phyloP scores from a whole-genome alignment of 2,888 invertebrate species.

The Calliphora vomitoria region DNA sequence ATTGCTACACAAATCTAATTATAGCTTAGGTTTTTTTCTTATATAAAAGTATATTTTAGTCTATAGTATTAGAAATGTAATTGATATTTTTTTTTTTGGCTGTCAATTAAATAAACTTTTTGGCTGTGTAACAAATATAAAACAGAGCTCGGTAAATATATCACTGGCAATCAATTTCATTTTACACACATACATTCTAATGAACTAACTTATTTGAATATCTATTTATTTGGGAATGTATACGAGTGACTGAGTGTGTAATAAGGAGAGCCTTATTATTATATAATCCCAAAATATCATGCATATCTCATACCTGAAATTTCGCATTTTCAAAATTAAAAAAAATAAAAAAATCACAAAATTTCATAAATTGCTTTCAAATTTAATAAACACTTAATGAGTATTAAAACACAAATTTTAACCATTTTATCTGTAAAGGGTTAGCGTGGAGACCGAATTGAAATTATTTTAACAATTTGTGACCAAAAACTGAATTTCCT shows the following conservation, averaged over 20 bases:
- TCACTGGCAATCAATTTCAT: constrained; percentile 49
- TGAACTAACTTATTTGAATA: not conserved
- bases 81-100: constrained; percentile 21
- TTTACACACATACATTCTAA: not conserved
- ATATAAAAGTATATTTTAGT: not conserved
- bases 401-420: too few species aligned
- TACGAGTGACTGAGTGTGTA: not conserved
- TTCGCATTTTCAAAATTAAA: too few species aligned
- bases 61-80: not conserved
- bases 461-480: too few species aligned
- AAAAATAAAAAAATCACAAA: too few species aligned
- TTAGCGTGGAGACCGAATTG: too few species aligned
- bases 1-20: not conserved
- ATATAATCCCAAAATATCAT: too few species aligned
- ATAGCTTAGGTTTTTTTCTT: not conserved
- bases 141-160: constrained; percentile 12
- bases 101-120: constrained; percentile 30
- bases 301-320: too few species aligned
- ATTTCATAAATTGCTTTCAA: too few species aligned
- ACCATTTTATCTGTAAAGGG: too few species aligned
- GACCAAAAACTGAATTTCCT: too few species aligned
- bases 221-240: not conserved
- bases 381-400: too few species aligned
- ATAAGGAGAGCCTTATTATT: too few species aligned
- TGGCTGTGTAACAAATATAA: constrained; percentile 2